Evolutionary conservation across 2,888 invertebrate species (phyloP).

Genomic region (Dolichomitus sp.): DNA sequence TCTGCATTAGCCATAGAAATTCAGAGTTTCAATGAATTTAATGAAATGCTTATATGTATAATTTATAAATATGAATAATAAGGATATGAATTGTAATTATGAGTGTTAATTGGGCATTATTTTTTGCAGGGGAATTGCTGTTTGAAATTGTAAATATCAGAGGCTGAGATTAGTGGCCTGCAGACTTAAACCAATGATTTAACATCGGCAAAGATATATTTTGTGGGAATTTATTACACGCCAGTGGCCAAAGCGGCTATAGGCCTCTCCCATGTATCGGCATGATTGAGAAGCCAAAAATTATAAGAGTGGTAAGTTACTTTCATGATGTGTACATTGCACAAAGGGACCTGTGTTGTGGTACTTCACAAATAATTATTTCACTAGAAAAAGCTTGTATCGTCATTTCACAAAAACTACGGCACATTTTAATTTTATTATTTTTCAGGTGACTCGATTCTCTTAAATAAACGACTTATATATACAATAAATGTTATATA

Average conservation of each 20-base stretch:
- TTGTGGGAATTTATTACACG: constrained; percentile 7
- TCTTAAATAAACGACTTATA: background rate
- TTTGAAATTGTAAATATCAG: background rate
- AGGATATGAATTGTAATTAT: background rate
- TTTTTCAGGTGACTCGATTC: no score
- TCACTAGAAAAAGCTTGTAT: constrained; percentile 16
- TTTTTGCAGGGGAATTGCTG: constrained; percentile 7
- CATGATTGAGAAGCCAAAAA: constrained; percentile 84
- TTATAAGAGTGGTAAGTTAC: constrained; percentile 81
- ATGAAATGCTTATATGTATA: no score
- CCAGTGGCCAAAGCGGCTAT: constrained; percentile 52
- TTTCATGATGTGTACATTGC: background rate
- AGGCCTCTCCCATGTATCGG: constrained; percentile 71
- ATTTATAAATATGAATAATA: background rate
- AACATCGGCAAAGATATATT: constrained; percentile 32
- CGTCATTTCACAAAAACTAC: constrained; percentile 1
- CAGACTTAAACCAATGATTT: constrained; percentile 25
- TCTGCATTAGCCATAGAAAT: no score
- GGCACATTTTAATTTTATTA: no score
- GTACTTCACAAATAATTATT: constrained; percentile 5
- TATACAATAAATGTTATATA: background rate
- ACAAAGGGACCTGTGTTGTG: constrained; percentile 41
- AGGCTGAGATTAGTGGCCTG: background rate
- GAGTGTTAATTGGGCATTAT: background rate
- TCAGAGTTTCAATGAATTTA: no score